Evolutionary conservation across 2,113 vertebrate genomes (phyloP).

Genomic region (Scortum barcoo): DNA sequence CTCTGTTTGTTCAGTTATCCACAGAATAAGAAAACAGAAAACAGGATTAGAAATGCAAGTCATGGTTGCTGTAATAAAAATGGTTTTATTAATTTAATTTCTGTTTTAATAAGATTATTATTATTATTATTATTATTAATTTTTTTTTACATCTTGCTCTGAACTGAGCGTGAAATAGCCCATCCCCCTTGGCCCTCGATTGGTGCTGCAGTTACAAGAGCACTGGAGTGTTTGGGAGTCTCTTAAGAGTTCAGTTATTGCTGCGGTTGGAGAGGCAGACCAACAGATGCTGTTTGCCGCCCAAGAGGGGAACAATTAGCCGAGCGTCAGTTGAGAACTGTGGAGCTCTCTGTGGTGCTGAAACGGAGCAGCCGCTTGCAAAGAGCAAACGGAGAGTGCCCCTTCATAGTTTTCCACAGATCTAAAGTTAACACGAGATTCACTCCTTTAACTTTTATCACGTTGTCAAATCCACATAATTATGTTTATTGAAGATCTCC

Average conservation of each 20-base stretch:
- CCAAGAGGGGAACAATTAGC: conserved; percentile 34
- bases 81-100: too few relatives aligned
- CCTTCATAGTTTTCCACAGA: neutral
- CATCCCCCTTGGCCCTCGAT: neutral
- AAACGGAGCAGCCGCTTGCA: conserved; percentile 44
- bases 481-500: neutral
- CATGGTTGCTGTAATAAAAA: neutral
- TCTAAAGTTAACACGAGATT: neutral
- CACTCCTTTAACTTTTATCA: neutral
- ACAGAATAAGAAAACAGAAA: neutral
- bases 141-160: neutral
- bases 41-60: neutral
- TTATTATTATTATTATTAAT: too few relatives aligned
- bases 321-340: conserved; percentile 18
- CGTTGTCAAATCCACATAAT: neutral
- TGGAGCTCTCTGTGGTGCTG: conserved; percentile 75
- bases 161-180: neutral
- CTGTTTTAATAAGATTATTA: neutral
- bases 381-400: neutral
- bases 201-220: conserved; percentile 7
- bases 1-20: neutral
- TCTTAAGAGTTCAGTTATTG: conserved; percentile 37
- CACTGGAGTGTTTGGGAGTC: conserved; percentile 36
- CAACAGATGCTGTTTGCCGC: conserved; percentile 51
- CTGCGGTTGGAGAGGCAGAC: conserved; percentile 25